Evolutionary conservation across 2,888 invertebrate species (phyloP).

Genomic region (Diaphora mendica): DNA sequence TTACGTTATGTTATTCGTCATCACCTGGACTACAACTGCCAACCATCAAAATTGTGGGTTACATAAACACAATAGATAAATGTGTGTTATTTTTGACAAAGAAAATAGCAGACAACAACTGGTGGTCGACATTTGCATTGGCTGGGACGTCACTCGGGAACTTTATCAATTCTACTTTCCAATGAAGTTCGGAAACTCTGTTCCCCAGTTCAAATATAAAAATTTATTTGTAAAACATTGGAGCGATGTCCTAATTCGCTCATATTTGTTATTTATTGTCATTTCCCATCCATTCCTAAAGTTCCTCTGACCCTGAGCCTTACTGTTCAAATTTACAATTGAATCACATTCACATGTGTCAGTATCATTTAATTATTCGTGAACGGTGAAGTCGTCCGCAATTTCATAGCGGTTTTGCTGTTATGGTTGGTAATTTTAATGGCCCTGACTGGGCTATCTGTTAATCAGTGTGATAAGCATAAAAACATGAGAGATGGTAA

Average conservation of each 20-base stretch:
- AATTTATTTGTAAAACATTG: background rate
- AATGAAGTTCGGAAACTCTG: background rate
- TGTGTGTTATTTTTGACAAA: background rate
- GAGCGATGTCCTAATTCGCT: background rate
- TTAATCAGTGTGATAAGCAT: slow-evolving; percentile 3
- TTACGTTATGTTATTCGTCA: background rate
- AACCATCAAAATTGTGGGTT: background rate
- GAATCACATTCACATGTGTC: background rate
- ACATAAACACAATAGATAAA: background rate
- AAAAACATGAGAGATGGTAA: background rate
- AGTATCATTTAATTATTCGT: slow-evolving; percentile 17
- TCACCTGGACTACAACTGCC: background rate
- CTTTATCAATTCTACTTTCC: background rate
- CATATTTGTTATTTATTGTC: background rate
- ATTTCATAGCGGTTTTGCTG: slow-evolving; percentile 1
- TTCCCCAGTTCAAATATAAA: background rate
- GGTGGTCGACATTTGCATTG: background rate
- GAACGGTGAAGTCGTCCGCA: background rate
- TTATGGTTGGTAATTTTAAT: slow-evolving; percentile 4
- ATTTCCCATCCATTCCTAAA: background rate
- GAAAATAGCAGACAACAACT: background rate
- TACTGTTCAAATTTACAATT: background rate
- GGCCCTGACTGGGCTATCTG: slow-evolving; percentile 2
- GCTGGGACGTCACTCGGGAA: background rate
- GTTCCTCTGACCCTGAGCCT: background rate